Base-by-base conservation (phyloP, 2,888 invertebrate species). In the Habroteleia sp. region DNA sequence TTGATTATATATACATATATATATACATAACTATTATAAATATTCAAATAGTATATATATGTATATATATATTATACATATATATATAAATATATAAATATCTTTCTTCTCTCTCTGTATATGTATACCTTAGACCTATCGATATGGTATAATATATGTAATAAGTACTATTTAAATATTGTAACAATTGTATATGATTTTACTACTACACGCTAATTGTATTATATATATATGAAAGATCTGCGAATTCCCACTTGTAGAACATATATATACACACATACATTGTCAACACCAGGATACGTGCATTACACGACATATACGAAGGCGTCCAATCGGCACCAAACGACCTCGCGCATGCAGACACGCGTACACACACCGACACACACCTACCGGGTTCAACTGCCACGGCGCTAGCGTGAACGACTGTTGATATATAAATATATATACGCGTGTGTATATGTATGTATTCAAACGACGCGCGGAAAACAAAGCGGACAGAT, bases 111-210 rank as follows among this genome's bases (percentile, higher is more conserved):
- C 79, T 84, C 81, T 84, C 84, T 84, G 85, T 84, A 82, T 85
- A 86, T 83, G 83, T 83, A 80, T 81, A 80, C 77, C 74, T 78
- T 79, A 83, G 84, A 85, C 81, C 81, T 85, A 85, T 87, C 83
- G 84, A 81, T 86, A 85, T 82, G 68, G 78, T 68, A 82, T 82
- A 86, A 85, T 87, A 84, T 83, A 87, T 88, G 87, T 87, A 87
- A 88, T 88, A 88, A 88, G 88, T 87, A 87, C 84, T 88, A 88
- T 88, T 88, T 88, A 88, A 88, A 88, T 87, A 88, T 88, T 88
- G 88, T 88, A 88, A 88, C 87, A 88, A 88, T 88, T 88, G 88
- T 88, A 88, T 88, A 88, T 88, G 88, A 88, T 87, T 88, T 88
- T 88, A 88, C 86, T 88, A 87, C 82, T 86, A 87, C 85, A 88